phyloP scores from a whole-genome alignment of 1,140 invertebrate genomes.

The Rhyacophila brunnea region DNA sequence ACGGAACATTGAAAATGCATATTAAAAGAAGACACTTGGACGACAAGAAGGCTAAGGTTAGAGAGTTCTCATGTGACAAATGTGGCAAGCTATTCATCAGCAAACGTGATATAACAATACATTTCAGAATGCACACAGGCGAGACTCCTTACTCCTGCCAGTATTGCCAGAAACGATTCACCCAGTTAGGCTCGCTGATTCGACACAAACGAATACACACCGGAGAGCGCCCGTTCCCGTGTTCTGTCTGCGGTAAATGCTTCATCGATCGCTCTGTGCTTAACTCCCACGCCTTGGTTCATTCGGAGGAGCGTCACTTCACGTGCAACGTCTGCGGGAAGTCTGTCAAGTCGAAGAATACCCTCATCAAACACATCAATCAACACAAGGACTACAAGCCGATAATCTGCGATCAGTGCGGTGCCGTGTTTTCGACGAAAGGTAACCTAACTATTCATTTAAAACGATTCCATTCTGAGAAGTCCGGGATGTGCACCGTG shows the following conservation, averaged over 20 bases:
- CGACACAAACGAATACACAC: slow-evolving; percentile 70
- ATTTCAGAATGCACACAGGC: slow-evolving; percentile 32
- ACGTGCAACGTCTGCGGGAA: slow-evolving; percentile 68
- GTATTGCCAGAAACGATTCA: slow-evolving; percentile 13
- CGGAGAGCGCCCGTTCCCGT: slow-evolving; percentile 67
- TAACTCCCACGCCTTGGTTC: slow-evolving; percentile 57
- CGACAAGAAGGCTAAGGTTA: slow-evolving; percentile 37
- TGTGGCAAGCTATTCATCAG: slow-evolving; percentile 49
- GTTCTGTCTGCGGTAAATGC: slow-evolving; percentile 62
- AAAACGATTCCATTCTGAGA: slow-evolving; percentile 18
- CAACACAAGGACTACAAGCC: slow-evolving; percentile 48
- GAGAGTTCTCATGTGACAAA: slow-evolving; percentile 42
- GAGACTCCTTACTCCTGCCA: slow-evolving; percentile 35
- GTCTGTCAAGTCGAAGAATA: slow-evolving; percentile 55
- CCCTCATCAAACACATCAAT: slow-evolving; percentile 45
- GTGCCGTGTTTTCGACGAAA: slow-evolving; percentile 60
- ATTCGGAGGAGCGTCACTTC: slow-evolving; percentile 65
- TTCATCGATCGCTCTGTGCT: slow-evolving; percentile 49
- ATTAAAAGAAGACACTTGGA: slow-evolving; percentile 51
- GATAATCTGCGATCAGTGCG: slow-evolving; percentile 63
- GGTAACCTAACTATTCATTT: slow-evolving; percentile 38
- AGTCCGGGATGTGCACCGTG: slow-evolving; percentile 40
- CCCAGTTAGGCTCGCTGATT: slow-evolving; percentile 10
- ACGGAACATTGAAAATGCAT: slow-evolving; percentile 51
- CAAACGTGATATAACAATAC: slow-evolving; percentile 48